Evolutionary conservation across 2,797 vertebrate genomes (phyloP).

Genomic region (Sardinella longiceps): DNA sequence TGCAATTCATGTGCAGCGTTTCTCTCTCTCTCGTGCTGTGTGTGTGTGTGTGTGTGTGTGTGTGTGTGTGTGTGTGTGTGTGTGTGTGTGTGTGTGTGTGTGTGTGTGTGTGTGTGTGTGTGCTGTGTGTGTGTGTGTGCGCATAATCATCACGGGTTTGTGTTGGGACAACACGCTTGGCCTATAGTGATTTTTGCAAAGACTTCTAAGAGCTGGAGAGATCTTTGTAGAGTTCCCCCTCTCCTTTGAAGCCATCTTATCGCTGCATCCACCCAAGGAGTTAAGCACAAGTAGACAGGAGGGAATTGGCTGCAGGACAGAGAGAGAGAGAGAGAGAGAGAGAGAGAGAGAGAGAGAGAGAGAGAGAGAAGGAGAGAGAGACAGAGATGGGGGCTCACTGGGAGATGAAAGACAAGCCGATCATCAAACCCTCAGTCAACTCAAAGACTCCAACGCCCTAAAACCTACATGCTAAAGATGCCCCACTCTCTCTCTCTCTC

Average conservation of each 20-base stretch:
- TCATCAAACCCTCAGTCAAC: neutral
- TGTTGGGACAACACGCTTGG: constrained; percentile 14
- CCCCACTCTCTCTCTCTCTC: neutral
- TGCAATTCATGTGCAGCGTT: too few species aligned
- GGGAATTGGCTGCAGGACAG: constrained; percentile 31
- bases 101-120: neutral
- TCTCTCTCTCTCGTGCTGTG: too few species aligned
- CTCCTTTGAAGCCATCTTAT: constrained; percentile 38
- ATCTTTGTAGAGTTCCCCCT: constrained; percentile 39
- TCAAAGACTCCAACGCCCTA: neutral
- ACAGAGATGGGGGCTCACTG: neutral
- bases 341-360: constrained; percentile 18
- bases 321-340: neutral
- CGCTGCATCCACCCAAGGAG: constrained; percentile 27
- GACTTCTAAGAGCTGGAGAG: constrained; percentile 35
- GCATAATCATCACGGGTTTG: constrained; percentile 29
- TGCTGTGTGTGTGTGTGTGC: neutral
- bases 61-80: neutral
- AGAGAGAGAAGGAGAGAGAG: constrained; percentile 16
- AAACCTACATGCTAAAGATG: neutral
- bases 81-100: neutral
- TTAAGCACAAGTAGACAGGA: constrained; percentile 26
- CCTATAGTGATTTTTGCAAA: constrained; percentile 28
- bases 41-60: neutral
- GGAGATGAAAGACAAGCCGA: constrained; percentile 12